Evolutionary conservation across 2,888 invertebrate genomes (phyloP).

Genomic region (Schizaphis graminum): DNA sequence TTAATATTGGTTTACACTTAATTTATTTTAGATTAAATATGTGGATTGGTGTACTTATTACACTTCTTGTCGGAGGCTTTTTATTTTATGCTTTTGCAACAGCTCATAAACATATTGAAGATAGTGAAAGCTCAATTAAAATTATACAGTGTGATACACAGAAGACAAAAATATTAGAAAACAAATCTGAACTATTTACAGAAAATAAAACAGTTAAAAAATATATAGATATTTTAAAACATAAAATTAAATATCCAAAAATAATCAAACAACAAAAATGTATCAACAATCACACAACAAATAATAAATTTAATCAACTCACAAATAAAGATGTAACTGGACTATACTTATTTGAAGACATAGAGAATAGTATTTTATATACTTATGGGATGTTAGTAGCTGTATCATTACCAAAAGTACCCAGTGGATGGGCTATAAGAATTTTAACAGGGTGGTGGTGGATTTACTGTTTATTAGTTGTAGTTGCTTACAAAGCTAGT

Average conservation of each 20-base stretch:
- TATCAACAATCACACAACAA: conserved; percentile 9
- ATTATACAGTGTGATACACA: neutral
- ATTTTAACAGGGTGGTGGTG: conserved; percentile 90
- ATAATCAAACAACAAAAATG: conserved; percentile 27
- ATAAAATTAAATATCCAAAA: conserved; percentile 34
- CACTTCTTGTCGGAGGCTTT: conserved; percentile 77
- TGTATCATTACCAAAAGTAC: conserved; percentile 83
- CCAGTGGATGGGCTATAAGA: conserved; percentile 84
- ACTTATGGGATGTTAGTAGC: conserved; percentile 86
- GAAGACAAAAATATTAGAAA: neutral
- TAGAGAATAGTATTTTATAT: conserved; percentile 82
- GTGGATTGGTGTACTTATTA: conserved; percentile 82
- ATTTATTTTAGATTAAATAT: conserved; percentile 75
- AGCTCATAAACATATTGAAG: conserved; percentile 72
- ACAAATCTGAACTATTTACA: neutral
- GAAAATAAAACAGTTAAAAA: neutral
- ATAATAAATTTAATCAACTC: conserved; percentile 33
- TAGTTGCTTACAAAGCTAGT: conserved; percentile 85
- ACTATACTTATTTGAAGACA: conserved; percentile 80
- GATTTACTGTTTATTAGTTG: conserved; percentile 85
- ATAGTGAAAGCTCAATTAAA: conserved; percentile 30
- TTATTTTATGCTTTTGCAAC: conserved; percentile 78
- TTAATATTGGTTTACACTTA: neutral
- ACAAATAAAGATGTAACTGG: conserved; percentile 70
- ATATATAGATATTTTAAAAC: neutral